Conservation (phyloP, 2,888 invertebrate genomes). For the Caenorhabditis sp. region DNA sequence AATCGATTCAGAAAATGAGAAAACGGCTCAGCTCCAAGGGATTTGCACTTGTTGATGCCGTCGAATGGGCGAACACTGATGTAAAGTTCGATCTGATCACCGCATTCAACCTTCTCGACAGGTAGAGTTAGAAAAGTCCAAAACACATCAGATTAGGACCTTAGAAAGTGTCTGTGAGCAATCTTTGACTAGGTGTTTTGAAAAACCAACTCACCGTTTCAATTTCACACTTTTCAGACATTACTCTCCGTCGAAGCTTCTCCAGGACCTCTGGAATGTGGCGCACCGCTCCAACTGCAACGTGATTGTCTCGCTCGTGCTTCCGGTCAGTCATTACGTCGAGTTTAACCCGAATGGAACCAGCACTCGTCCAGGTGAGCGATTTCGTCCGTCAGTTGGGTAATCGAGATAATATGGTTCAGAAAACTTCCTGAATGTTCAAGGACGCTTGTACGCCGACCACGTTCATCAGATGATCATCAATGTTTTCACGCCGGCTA, state of each 20-base stretch:
- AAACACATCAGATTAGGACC: too few relatives aligned
- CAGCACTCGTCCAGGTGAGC: conserved; percentile 61
- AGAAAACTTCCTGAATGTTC: conserved; percentile 79
- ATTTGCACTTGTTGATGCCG: conserved; percentile 84
- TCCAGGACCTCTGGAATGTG: conserved; percentile 85
- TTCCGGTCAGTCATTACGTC: conserved; percentile 94
- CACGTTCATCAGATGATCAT: conserved; percentile 86
- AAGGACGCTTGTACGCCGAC: conserved; percentile 81
- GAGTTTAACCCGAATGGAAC: conserved; percentile 82
- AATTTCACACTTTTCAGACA: too few relatives aligned
- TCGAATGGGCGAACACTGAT: conserved; percentile 66
- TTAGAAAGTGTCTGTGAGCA: too few relatives aligned
- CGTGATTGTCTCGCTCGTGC: conserved; percentile 88
- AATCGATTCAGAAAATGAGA: conserved; percentile 84
- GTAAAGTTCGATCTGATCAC: conserved; percentile 85
- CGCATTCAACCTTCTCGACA: conserved; percentile 93
- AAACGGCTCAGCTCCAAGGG: conserved; percentile 86
- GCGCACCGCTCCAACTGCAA: conserved; percentile 83
- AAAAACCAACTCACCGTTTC: too few relatives aligned
- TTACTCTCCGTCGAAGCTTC: conserved; percentile 87
- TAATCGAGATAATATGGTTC: conserved; percentile 10
- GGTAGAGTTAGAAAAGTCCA: conserved; percentile 80
- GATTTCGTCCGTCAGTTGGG: background rate
- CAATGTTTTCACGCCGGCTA: conserved; percentile 84
- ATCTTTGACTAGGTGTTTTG: background rate